Evolutionary conservation across 2,797 vertebrate species (phyloP).

Genomic region (Anguilla anguilla): DNA sequence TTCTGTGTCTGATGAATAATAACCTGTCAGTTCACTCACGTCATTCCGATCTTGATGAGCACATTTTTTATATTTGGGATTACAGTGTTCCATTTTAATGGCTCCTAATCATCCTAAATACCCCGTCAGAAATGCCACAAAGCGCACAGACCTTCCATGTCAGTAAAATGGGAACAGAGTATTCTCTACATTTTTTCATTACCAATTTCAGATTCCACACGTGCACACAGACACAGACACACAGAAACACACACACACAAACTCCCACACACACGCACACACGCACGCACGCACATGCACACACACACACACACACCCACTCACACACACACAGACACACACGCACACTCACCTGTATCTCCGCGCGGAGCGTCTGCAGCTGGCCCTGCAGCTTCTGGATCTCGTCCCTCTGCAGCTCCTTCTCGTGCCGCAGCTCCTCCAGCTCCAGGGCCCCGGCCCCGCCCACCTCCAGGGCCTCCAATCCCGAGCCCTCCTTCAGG

Average conservation of each 20-base stretch:
- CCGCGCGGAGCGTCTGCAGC: slow-evolving; percentile 83
- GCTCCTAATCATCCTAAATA: not conserved
- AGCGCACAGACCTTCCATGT: too few species aligned
- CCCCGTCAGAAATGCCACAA: too few species aligned
- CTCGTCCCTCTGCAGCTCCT: slow-evolving; percentile 90
- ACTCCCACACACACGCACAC: not conserved
- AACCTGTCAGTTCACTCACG: not conserved
- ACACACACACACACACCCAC: not conserved
- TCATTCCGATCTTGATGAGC: not conserved
- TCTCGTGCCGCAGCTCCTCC: slow-evolving; percentile 92
- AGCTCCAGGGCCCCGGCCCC: slow-evolving; percentile 79
- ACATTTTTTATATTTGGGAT: not conserved
- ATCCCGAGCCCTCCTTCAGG: slow-evolving; percentile 92
- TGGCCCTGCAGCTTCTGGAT: slow-evolving; percentile 89
- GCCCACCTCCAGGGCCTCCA: slow-evolving; percentile 85
- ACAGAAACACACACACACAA: not conserved
- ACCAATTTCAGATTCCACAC: too few species aligned
- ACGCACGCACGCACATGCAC: not conserved
- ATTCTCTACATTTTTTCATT: too few species aligned
- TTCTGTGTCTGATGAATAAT: not conserved
- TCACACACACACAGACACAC: not conserved
- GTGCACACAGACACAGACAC: too few species aligned
- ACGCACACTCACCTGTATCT: slow-evolving; percentile 82
- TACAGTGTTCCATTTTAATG: not conserved
- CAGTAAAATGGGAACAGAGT: too few species aligned